Evolutionary conservation across 2,113 vertebrate genomes (phyloP), one percentile per base, ranked within the genome.

Genomic region (Psittacula cyanocephala): DNA sequence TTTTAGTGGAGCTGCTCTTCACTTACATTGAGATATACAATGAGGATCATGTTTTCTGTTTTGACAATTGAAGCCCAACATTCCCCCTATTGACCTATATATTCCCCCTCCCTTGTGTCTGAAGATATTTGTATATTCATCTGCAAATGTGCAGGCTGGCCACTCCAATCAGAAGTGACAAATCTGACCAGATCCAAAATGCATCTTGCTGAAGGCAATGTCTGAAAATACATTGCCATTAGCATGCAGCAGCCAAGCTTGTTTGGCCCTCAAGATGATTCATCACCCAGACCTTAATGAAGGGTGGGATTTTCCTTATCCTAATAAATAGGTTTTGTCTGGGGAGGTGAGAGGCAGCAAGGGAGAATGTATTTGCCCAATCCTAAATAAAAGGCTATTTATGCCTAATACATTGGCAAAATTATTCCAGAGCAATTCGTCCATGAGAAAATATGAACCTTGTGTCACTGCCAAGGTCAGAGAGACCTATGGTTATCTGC

Each of bases 391-490:
- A 96, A 96, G 91, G 33, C 91, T 93, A 50, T 97, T 97, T 93
- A 79, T 97, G 64, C 85, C 92, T 97, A 88, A 92, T 91, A 94
- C 78, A 88, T 96, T 96, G 95, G 91, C 94, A 91, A 91, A 95
- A 96, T 93, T 97, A 93, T 93, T 89, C 81, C 94, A 91, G 91
- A 93, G 64, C 82, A 95, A 69, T 94, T 96, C 69, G 89, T 88
- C 94, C 87, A 90, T 22, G 25, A 88, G 97, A 96, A 97, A 98
- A 96, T 96, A 93, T 50, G 85, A 88, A 95, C 94, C 77, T 43
- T 95, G 49, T 82, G 81, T 91, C 81, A 86, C 70, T 96, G 94
- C 93, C 93, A 97, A 95, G 90, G 94, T 96, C 96, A 96, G 75
- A 81, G 89, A 96, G 93, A 96, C 86, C 91, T 91, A 63, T 81